Percentiles rank a stretch among this genome's conserved stretches.
phyloP scores from a whole-genome alignment of 2,113 vertebrate genomes.

The Vimba vimba region DNA sequence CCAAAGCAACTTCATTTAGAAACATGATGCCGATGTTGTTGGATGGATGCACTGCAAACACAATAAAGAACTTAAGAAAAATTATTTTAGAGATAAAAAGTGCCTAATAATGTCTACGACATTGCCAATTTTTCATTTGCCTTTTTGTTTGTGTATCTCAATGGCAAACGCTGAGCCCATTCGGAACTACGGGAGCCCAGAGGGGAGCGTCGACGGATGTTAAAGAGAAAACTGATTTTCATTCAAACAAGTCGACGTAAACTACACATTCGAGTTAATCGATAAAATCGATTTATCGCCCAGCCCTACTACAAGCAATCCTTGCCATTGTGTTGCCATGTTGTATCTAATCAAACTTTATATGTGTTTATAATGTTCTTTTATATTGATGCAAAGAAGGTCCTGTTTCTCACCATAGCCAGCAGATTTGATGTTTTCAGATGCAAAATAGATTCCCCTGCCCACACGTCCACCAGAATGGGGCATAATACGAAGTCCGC shows the following conservation, averaged over 20 bases:
- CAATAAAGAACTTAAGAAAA: not conserved
- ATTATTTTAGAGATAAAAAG: no score
- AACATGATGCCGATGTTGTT: slow-evolving; percentile 87
- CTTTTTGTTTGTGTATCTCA: no score
- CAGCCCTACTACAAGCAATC: not conserved
- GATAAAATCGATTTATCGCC: no score
- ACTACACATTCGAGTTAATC: no score
- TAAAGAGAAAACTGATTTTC: no score
- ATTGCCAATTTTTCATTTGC: no score
- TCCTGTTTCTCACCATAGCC: slow-evolving; percentile 78
- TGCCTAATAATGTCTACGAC: no score
- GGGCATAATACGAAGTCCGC: slow-evolving; percentile 90
- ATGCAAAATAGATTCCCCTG: slow-evolving; percentile 89
- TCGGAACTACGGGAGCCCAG: no score
- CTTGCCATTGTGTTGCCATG: not conserved
- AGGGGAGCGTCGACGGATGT: no score
- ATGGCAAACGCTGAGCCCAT: no score
- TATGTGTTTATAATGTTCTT: not conserved
- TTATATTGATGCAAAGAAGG: not conserved
- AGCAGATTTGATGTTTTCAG: slow-evolving; percentile 87
- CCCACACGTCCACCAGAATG: slow-evolving; percentile 88
- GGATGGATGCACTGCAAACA: slow-evolving; percentile 71
- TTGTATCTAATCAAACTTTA: not conserved
- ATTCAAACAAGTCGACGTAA: no score
- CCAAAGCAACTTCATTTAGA: slow-evolving; percentile 87